Conservation (phyloP, 2,888 invertebrate species). For the Melieria picta region DNA sequence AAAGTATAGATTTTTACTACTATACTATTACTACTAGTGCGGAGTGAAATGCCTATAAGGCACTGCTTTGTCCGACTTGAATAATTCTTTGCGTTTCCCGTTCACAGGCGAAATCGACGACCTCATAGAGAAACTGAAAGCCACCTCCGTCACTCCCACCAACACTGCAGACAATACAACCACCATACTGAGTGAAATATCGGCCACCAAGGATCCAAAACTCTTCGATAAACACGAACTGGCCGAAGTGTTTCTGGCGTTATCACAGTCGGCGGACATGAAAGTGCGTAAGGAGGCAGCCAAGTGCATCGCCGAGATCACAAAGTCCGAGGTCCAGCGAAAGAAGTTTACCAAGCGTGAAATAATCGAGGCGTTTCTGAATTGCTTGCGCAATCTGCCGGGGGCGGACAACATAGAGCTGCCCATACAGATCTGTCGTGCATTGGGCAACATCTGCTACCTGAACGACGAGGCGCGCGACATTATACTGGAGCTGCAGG, state of each 20-base stretch:
- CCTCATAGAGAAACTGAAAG: constrained; percentile 61
- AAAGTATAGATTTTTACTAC: too few relatives aligned
- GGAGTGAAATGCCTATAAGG: too few relatives aligned
- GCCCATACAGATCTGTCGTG: constrained; percentile 80
- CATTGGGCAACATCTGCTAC: constrained; percentile 89
- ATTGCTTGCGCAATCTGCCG: constrained; percentile 66
- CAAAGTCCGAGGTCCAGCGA: constrained; percentile 80
- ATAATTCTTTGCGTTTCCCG: not conserved
- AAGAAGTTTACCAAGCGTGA: constrained; percentile 74
- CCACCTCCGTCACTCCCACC: constrained; percentile 52
- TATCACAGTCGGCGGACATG: constrained; percentile 61
- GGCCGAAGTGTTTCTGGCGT: constrained; percentile 59
- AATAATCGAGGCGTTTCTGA: constrained; percentile 71
- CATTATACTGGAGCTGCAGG: constrained; percentile 68
- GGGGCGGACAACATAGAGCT: constrained; percentile 66
- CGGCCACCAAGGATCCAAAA: constrained; percentile 63
- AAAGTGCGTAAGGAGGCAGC: constrained; percentile 71
- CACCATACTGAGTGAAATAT: constrained; percentile 59
- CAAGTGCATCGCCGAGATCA: constrained; percentile 83
- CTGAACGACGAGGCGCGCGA: constrained; percentile 80
- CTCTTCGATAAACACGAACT: constrained; percentile 63
- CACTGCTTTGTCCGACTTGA: too few relatives aligned
- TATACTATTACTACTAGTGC: too few relatives aligned
- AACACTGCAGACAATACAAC: constrained; percentile 49
- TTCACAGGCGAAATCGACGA: constrained; percentile 63